Evolutionary conservation across 2,888 invertebrate species (phyloP).

Genomic region (Limnephilus rhombicus): DNA sequence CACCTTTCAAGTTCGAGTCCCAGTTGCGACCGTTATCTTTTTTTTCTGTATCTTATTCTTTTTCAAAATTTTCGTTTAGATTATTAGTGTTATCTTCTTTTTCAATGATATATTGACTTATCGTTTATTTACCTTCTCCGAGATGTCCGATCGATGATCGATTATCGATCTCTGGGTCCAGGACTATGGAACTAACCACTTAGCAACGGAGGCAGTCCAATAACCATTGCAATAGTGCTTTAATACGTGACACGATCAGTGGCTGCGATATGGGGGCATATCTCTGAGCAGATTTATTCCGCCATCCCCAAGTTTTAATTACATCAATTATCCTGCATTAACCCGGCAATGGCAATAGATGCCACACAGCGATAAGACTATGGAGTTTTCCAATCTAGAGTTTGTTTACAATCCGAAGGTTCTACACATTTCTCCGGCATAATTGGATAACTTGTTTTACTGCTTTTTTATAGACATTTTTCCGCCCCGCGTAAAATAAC

Average conservation of each 20-base stretch:
- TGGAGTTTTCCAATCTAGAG: constrained; percentile 45
- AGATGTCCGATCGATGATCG: too few relatives aligned
- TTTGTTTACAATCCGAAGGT: constrained; percentile 42
- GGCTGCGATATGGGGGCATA: neutral
- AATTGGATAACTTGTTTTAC: constrained; percentile 47
- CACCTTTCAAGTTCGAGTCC: too few relatives aligned
- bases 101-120: too few relatives aligned
- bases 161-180: neutral
- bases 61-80: too few relatives aligned
- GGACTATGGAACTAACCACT: too few relatives aligned
- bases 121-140: neutral
- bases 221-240: neutral
- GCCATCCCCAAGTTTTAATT: constrained; percentile 59
- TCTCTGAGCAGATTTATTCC: constrained; percentile 51
- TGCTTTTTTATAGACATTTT: constrained; percentile 42
- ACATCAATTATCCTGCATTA: constrained; percentile 63
- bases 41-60: too few relatives aligned
- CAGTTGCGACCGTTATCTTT: too few relatives aligned
- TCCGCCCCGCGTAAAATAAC: constrained; percentile 14
- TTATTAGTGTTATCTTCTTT: too few relatives aligned
- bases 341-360: constrained; percentile 45
- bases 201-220: neutral
- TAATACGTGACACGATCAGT: neutral
- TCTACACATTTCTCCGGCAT: constrained; percentile 4
- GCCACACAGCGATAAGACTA: constrained; percentile 44